These are phyloP conservation scores for Erebia epiphron DNA, from an alignment of 2,888 invertebrate genomes.

Conservation along the genomic window DNA sequence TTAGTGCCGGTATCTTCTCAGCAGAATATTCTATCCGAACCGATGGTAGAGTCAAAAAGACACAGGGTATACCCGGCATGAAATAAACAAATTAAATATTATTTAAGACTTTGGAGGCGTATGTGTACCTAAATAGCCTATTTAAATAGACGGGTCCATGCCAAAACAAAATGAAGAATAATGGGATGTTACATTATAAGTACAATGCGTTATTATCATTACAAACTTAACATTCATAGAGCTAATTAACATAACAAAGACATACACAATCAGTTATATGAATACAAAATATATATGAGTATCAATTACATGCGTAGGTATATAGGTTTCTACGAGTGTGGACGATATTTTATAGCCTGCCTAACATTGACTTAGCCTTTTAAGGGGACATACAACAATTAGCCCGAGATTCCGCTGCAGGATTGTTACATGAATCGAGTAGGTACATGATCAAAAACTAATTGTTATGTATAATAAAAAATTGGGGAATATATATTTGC, in stretches of 20 bases:
- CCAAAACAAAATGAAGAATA: not conserved
- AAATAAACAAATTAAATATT: no score
- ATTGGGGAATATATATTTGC: no score
- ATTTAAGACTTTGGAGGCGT: no score
- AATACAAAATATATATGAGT: slow-evolving; percentile 3
- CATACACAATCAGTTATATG: slow-evolving; percentile 1
- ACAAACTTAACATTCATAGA: slow-evolving; percentile 1
- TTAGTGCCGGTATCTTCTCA: no score
- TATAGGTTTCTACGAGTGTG: not conserved
- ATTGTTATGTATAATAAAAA: no score
- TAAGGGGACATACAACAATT: not conserved
- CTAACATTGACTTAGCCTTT: not conserved
- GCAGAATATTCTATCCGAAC: no score
- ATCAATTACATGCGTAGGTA: slow-evolving; percentile 7
- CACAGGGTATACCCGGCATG: no score
- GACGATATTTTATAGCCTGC: slow-evolving; percentile 3
- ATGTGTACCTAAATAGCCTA: not conserved
- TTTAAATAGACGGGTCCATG: not conserved
- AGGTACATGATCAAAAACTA: no score
- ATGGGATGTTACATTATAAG: not conserved
- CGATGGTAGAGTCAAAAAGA: no score
- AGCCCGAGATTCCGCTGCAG: no score
- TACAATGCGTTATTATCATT: slow-evolving; percentile 7
- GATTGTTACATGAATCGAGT: no score
- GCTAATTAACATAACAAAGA: slow-evolving; percentile 16